Percentiles rank a stretch among this genome's conserved stretches.
Evolutionary conservation across 92 coral and sea anemone genomes (phyloP).

Genomic region (Chrysogorgia sp.): DNA sequence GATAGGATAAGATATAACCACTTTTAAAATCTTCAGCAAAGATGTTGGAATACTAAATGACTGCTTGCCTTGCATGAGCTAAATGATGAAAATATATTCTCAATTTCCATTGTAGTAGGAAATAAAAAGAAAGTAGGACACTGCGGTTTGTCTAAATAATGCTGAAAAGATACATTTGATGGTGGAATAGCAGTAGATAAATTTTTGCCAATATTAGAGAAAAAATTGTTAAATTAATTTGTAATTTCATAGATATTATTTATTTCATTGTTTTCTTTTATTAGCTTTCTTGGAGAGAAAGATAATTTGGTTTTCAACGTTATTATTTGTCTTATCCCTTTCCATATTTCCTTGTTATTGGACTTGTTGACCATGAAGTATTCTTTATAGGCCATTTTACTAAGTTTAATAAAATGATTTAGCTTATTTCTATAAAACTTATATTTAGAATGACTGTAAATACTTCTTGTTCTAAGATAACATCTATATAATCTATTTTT

Average conservation of each 20-base stretch:
- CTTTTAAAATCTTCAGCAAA: neutral
- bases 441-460: slow-evolving; percentile 30
- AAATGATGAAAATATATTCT: neutral
- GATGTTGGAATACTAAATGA: neutral
- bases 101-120: neutral
- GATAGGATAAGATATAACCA: neutral
- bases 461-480: slow-evolving; percentile 29
- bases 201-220: slow-evolving; percentile 1
- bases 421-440: slow-evolving; percentile 47
- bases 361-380: neutral
- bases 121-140: neutral
- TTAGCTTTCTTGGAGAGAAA: neutral
- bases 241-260: neutral
- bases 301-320: neutral
- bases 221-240: neutral
- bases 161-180: neutral
- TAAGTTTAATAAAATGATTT: slow-evolving; percentile 27
- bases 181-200: neutral
- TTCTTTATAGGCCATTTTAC: slow-evolving; percentile 6
- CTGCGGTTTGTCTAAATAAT: neutral
- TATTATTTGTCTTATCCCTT: slow-evolving; percentile 14
- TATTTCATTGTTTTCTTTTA: too few species aligned
- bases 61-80: neutral
- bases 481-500: slow-evolving; percentile 50
- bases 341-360: slow-evolving; percentile 16